phyloP scores from a whole-genome alignment of 2,113 vertebrate genomes.

The Podarcis cretensis region DNA sequence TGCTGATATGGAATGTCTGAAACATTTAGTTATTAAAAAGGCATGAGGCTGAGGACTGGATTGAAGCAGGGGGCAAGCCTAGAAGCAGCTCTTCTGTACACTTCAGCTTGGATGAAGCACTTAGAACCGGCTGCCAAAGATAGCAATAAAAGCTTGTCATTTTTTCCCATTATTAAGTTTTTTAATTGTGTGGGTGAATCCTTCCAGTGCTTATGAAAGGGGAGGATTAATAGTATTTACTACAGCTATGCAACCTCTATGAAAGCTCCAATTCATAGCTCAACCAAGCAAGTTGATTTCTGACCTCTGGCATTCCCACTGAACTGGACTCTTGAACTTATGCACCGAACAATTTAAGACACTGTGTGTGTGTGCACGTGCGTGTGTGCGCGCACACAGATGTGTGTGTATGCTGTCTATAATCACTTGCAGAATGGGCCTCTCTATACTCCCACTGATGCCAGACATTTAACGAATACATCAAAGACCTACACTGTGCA shows the following conservation, averaged over 20 bases:
- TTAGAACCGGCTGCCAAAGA: conserved; percentile 11
- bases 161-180: conserved; percentile 4
- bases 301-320: conserved; percentile 23
- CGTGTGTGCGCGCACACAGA: background rate
- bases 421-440: background rate
- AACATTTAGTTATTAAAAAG: conserved; percentile 11
- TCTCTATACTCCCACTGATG: background rate
- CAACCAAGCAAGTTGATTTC: conserved; percentile 14
- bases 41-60: background rate
- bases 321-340: conserved; percentile 11
- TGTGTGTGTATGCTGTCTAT: background rate
- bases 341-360: conserved; percentile 5
- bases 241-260: conserved; percentile 6
- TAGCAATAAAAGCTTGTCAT: conserved; percentile 15
- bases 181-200: conserved; percentile 17
- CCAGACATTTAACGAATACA: background rate
- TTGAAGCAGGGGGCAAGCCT: conserved; percentile 11
- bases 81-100: background rate
- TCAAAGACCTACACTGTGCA: background rate
- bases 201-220: conserved; percentile 25
- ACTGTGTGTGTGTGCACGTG: background rate
- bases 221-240: conserved; percentile 9
- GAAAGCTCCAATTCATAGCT: conserved; percentile 33
- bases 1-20: conserved; percentile 12
- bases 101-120: conserved; percentile 4